Evolutionary conservation across 2,113 vertebrate genomes (phyloP).

Genomic region (Chloropsis cyanopogon): DNA sequence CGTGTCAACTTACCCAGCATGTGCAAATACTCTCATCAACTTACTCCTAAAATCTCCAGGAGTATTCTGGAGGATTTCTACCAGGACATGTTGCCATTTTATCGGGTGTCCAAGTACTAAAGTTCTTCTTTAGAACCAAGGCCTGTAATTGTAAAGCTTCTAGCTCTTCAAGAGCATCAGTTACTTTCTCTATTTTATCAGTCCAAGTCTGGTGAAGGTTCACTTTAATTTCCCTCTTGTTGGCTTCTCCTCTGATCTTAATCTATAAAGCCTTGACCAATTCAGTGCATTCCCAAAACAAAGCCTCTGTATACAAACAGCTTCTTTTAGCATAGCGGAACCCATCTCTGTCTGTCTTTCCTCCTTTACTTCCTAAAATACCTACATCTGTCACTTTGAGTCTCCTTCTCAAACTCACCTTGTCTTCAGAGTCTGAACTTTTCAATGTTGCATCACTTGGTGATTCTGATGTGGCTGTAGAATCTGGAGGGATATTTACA

Average conservation of each 20-base stretch:
- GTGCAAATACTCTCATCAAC: background rate
- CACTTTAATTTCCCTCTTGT: background rate
- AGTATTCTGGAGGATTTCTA: background rate
- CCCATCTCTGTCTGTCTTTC: background rate
- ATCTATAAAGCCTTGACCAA: background rate
- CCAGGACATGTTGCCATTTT: background rate
- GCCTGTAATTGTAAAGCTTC: background rate
- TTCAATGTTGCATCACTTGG: slow-evolving; percentile 72
- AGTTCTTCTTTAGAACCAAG: background rate
- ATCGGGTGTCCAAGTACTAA: background rate
- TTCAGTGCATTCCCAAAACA: background rate
- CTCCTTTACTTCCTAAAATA: background rate
- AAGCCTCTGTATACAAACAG: background rate
- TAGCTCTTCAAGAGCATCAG: background rate
- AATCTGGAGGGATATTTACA: slow-evolving; percentile 82
- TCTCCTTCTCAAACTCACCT: slow-evolving; percentile 2
- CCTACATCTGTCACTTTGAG: background rate
- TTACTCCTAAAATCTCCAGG: background rate
- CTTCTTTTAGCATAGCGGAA: background rate
- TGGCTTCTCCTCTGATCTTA: background rate
- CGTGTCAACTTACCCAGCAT: background rate
- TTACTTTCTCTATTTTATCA: background rate
- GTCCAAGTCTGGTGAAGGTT: background rate
- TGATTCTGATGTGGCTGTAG: slow-evolving; percentile 66
- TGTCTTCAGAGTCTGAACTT: slow-evolving; percentile 54